phyloP scores from a whole-genome alignment of 2,113 vertebrate species.

The Apaloderma vittatum region DNA sequence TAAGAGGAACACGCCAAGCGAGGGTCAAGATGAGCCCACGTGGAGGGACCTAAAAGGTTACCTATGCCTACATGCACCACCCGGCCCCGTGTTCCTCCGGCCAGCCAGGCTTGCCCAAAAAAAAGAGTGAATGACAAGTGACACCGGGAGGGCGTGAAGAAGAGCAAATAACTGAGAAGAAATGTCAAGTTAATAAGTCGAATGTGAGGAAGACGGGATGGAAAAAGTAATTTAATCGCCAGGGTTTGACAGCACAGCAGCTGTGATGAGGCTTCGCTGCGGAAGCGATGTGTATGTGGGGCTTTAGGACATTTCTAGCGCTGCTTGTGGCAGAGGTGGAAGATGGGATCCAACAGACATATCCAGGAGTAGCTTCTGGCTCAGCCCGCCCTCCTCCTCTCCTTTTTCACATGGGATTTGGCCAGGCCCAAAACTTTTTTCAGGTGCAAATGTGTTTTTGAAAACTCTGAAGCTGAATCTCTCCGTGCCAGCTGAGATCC shows the following conservation, averaged over 20 bases:
- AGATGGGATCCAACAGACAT: neutral
- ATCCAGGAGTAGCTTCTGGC: neutral
- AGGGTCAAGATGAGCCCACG: fast-evolving
- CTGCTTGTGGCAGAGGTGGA: fast-evolving
- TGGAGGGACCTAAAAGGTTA: neutral
- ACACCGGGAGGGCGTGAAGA: neutral
- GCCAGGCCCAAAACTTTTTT: neutral
- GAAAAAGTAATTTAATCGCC: neutral
- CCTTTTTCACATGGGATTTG: neutral
- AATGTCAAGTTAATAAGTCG: neutral
- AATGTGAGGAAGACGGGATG: fast-evolving
- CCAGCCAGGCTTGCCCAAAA: neutral
- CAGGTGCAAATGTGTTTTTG: neutral
- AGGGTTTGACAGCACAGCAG: neutral
- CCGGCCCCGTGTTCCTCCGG: neutral
- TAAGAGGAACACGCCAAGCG: fast-evolving
- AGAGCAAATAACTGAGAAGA: neutral
- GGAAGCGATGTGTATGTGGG: fast-evolving
- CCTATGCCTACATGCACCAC: neutral
- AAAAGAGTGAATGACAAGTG: neutral
- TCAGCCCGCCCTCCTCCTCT: neutral
- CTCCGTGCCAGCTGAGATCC: neutral
- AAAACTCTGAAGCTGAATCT: neutral
- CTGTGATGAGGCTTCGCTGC: fast-evolving
- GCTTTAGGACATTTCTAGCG: neutral